Base-by-base conservation (phyloP, 2,113 vertebrate genomes). In the Pelvicachromis taeniatus region DNA sequence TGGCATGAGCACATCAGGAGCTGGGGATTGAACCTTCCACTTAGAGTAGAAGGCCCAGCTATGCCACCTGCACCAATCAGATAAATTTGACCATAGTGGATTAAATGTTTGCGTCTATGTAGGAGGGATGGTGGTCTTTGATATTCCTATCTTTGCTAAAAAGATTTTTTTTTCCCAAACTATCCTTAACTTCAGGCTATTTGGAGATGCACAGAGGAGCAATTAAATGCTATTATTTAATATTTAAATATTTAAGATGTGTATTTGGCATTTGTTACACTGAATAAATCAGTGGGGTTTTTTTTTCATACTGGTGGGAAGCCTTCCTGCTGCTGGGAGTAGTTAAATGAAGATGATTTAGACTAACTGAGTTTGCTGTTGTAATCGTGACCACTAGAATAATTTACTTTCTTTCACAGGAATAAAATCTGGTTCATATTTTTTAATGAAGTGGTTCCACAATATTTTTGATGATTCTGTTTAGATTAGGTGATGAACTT, bases 331-430 rank as follows among this genome's bases (percentile, higher is more conserved):
- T 75, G 45, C 29, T 19, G 45, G 10, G 70, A 33, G 45, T 9
- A 75, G 70, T 52, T 29, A 31, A 52, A 52, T 75, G 45, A 52
- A 75, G 9, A 75, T 50, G 6, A 50, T 75, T 50, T 50, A 31
- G 16, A 19, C 13, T 26, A 70, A 45, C 0, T 73, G 40, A 48
- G 68, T 48, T 50, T 50, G 23, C 42, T 1, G 2, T 3, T 50
- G 65, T 5, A 45, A 45, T 73, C 0, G 3, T 50, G 14, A 6
- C 1, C 0, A 11, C 23, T 19, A 19, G 17, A 50, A 50, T 31
- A 6, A 31, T 12, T 75, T 31, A 29, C 6, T 75, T 31, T 31
- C 42, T 50, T 75, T 75, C 29, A 29, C 8, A 50, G 4, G 19
- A 31, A 19, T 29, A 50, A 13, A 75, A 75, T 19, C 16, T 1